Conservation (phyloP, 1,140 invertebrate genomes). For the Manduca sexta region DNA sequence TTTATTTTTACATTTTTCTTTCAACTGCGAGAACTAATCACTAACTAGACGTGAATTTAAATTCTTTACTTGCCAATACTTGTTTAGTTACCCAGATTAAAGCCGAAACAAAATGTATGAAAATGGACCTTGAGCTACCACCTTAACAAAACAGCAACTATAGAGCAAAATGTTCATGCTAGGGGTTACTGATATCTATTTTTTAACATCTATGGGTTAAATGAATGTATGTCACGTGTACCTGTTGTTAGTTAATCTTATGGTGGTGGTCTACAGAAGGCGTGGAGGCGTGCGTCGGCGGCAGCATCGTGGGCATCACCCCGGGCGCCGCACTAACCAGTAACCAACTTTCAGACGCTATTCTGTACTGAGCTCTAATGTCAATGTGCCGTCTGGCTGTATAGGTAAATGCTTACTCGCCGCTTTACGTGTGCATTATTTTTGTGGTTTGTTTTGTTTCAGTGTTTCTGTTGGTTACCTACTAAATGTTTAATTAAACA, state of each 20-base stretch:
- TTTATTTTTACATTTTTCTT: too few relatives aligned
- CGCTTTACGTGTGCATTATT: conserved; percentile 16
- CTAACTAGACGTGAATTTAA: too few relatives aligned
- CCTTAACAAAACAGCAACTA: too few relatives aligned
- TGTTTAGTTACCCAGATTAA: too few relatives aligned
- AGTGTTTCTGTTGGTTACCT: too few relatives aligned
- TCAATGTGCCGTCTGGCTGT: conserved; percentile 38
- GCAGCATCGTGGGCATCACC: conserved; percentile 73
- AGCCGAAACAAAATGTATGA: too few relatives aligned
- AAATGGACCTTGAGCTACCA: too few relatives aligned
- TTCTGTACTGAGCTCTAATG: conserved; percentile 57
- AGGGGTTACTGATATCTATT: background rate
- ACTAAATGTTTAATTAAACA: too few relatives aligned
- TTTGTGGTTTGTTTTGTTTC: background rate
- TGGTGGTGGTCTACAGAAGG: conserved; percentile 68
- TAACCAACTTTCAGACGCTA: conserved; percentile 70
- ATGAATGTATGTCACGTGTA: background rate
- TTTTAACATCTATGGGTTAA: background rate
- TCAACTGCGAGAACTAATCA: too few relatives aligned
- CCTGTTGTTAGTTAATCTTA: conserved; percentile 12
- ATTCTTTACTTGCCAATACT: too few relatives aligned
- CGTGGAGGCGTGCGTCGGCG: conserved; percentile 72
- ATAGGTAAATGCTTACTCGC: conserved; percentile 58
- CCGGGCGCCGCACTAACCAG: conserved; percentile 72
- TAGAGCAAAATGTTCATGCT: too few relatives aligned